These are phyloP conservation scores for Falco naumanni DNA, from an alignment of 2,797 vertebrate genomes.

Conservation along the genomic window DNA sequence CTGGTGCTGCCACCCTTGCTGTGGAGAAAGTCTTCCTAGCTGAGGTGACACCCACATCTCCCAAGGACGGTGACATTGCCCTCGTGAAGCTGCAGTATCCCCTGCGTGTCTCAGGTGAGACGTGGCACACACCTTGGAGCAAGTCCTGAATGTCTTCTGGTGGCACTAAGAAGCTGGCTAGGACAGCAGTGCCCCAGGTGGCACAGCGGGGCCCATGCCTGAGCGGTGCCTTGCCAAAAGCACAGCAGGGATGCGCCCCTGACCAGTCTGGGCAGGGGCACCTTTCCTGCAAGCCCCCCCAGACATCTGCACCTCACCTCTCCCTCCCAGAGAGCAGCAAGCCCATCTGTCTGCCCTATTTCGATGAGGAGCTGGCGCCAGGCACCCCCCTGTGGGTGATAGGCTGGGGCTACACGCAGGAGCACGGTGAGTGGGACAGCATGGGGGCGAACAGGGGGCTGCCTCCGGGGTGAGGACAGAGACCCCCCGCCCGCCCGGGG, in stretches of 20 bases:
- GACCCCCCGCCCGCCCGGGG: neutral
- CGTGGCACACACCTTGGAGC: accelerated
- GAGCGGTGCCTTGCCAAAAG: accelerated
- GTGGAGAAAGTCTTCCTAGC: constrained; percentile 86
- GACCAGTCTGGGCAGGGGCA: accelerated
- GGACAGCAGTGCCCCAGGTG: accelerated
- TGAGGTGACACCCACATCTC: neutral
- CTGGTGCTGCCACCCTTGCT: constrained; percentile 46
- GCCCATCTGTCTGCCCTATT: constrained; percentile 89
- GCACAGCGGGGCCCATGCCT: accelerated
- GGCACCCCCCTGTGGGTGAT: constrained; percentile 75
- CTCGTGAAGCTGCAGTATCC: constrained; percentile 85
- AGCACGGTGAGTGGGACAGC: constrained; percentile 72
- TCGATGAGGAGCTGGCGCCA: constrained; percentile 70
- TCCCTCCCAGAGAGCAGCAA: constrained; percentile 71
- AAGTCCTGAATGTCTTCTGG: accelerated
- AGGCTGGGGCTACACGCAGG: constrained; percentile 87
- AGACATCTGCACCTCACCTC: neutral
- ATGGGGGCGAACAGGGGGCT: accelerated
- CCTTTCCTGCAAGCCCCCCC: neutral
- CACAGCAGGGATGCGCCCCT: neutral
- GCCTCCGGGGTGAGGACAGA: neutral
- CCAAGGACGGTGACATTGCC: constrained; percentile 86
- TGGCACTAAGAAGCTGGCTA: accelerated
- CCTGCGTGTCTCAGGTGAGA: constrained; percentile 80